Evolutionary conservation across 2,888 invertebrate species (phyloP), one percentile per base, ranked within the genome.

Genomic region (Poecilus cupreus): DNA sequence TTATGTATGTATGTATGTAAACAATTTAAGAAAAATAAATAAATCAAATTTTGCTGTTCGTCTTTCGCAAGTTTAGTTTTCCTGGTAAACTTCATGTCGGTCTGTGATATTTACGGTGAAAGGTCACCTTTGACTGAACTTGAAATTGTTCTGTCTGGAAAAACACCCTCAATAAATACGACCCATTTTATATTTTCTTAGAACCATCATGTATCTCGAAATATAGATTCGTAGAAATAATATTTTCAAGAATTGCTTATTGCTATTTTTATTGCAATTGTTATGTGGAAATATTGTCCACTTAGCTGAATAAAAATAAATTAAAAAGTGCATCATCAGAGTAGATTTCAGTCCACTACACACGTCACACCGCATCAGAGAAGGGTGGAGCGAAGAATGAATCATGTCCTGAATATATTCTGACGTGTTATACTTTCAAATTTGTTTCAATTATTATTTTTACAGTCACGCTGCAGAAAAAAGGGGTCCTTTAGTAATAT

Each of bases 401-500:
- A 68, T 68, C 64, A 68, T 16, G 11, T n/a, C 11, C 26, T 68
- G 64, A 32, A 37, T 68, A 68, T 32, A 37, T 68, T 68, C 37
- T 37, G 64, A 68, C 64, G 37, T 37, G 37, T 68, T 37, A 60
- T 60, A 68, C 37, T 68, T 37, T 68, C 16, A 60, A 60, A 60
- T 60, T 60, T 60, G 32, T 60, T 60, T 60, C 32, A 60, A 60
- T 54, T 20, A 60, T 60, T 26, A 60, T 60, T 24, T 26, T 13
- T n/a, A n/a, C 60, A 13, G 1, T 51, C 51, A 51, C 6, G 51
- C 6, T 18, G 3, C 3, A 37, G 64, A 37, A 32, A 37, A n/a
- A n/a, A 68, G n/a, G 37, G 26, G 32, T 10, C 60, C n/a, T 26
- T n/a, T 26, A 60, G n/a, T 11, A 24, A 60, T 26, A 13, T 60